A percentile compares a stretch with the other conserved stretches of the same genome.
Conservation (phyloP, 2,888 invertebrate species). For the Calameuta pallipes region DNA sequence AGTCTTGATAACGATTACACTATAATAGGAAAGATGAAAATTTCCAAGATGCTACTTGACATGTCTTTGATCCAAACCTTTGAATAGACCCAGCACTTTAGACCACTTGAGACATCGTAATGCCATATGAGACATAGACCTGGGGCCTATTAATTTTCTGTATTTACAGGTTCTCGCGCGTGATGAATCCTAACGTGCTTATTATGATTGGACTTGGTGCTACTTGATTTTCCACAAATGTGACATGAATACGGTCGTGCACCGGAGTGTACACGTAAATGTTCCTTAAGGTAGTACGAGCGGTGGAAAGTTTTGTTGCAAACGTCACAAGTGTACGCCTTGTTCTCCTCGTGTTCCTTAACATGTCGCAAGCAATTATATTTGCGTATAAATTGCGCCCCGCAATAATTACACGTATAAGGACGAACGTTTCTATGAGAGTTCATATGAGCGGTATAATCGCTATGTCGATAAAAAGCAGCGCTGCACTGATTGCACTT, state of each 20-base stretch:
- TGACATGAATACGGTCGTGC: constrained; percentile 84
- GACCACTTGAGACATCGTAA: constrained; percentile 8
- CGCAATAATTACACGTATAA: constrained; percentile 91
- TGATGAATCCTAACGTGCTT: constrained; percentile 92
- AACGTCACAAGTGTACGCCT: constrained; percentile 80
- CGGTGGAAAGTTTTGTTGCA: constrained; percentile 89
- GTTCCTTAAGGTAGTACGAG: constrained; percentile 88
- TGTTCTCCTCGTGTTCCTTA: constrained; percentile 83
- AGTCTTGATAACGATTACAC: neutral
- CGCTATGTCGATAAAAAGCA: constrained; percentile 84
- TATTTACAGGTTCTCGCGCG: constrained; percentile 86
- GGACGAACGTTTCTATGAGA: constrained; percentile 86
- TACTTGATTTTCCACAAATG: constrained; percentile 89
- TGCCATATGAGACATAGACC: constrained; percentile 7
- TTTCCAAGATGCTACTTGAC: neutral
- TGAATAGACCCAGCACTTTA: constrained; percentile 22
- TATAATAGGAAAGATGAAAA: neutral
- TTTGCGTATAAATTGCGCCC: constrained; percentile 88
- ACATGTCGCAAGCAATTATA: constrained; percentile 90
- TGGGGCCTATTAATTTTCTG: constrained; percentile 74
- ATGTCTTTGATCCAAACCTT: constrained; percentile 19
- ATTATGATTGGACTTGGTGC: constrained; percentile 91
- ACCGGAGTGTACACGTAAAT: constrained; percentile 87
- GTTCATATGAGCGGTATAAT: constrained; percentile 87
- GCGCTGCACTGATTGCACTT: constrained; percentile 87